Conservation (phyloP, 1,140 invertebrate genomes). For the Conus betulinus region DNA sequence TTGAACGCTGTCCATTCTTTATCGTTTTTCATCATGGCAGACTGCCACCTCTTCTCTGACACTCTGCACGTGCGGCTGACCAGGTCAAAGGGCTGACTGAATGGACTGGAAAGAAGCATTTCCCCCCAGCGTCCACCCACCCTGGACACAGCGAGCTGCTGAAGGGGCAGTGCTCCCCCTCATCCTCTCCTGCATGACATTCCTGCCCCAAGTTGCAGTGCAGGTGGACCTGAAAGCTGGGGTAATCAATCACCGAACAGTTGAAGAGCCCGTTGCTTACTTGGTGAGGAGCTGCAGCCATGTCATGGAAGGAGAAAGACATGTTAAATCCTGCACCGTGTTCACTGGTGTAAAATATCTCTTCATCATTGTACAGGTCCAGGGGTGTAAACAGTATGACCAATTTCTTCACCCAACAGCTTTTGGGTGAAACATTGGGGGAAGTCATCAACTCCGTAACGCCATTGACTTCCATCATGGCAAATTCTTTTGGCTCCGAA, state of each 20-base stretch:
- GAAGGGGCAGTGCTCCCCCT: constrained; percentile 24
- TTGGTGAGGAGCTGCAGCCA: background rate
- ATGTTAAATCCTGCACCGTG: background rate
- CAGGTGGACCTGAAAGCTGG: background rate
- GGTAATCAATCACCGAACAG: constrained; percentile 13
- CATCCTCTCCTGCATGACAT: constrained; percentile 23
- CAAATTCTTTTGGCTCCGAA: no score
- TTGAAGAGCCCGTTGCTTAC: background rate
- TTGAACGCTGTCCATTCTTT: background rate
- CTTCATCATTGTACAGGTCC: no score
- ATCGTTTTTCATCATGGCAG: background rate
- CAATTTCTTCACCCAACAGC: no score
- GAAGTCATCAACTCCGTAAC: no score
- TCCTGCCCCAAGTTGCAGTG: constrained; percentile 12
- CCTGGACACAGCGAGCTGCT: background rate
- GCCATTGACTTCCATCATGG: no score
- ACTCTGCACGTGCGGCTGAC: background rate
- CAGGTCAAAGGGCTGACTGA: background rate
- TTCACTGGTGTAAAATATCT: no score
- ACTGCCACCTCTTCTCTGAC: background rate
- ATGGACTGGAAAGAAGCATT: background rate
- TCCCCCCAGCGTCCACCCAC: background rate
- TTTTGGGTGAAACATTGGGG: no score
- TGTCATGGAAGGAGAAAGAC: background rate
- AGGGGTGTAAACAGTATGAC: no score